A percentile compares a stretch with the other conserved stretches of the same genome.
These are phyloP conservation scores for Tetramorium simillimum DNA, from an alignment of 1,140 invertebrate genomes.

Conservation along the genomic window DNA sequence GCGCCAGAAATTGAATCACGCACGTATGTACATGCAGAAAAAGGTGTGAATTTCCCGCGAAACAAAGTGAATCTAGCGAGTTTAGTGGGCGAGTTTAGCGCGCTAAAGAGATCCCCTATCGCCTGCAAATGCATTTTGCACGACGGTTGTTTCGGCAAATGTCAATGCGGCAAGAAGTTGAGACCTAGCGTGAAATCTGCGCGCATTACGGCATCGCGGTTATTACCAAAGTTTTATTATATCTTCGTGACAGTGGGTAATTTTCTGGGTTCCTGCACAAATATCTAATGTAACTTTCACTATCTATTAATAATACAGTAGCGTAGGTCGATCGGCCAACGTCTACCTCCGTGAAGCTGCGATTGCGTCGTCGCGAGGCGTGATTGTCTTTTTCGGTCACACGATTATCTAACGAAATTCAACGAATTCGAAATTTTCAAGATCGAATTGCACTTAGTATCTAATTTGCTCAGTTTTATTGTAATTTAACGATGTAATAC, in stretches of 20 bases:
- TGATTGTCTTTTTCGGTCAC: neutral
- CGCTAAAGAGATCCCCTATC: constrained; percentile 17
- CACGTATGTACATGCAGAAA: neutral
- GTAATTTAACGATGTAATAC: neutral
- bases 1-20: neutral
- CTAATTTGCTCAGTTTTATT: neutral
- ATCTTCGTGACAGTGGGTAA: constrained; percentile 52
- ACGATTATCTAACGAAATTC: neutral
- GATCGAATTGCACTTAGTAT: neutral
- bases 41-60: neutral
- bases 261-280: constrained; percentile 54
- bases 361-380: neutral
- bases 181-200: constrained; percentile 36
- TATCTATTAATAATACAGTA: constrained; percentile 60
- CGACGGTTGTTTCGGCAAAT: constrained; percentile 31
- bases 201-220: constrained; percentile 37
- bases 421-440: neutral
- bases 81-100: neutral
- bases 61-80: constrained; percentile 3
- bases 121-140: constrained; percentile 13
- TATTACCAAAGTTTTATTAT: constrained; percentile 56
- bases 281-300: constrained; percentile 64
- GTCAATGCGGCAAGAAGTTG: constrained; percentile 42
- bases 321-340: constrained; percentile 40
- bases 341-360: constrained; percentile 40